A percentile compares a stretch with the other conserved stretches of the same genome.
phyloP scores from a whole-genome alignment of 2,113 vertebrate genomes.

The Beaufortia kweichowensis region DNA sequence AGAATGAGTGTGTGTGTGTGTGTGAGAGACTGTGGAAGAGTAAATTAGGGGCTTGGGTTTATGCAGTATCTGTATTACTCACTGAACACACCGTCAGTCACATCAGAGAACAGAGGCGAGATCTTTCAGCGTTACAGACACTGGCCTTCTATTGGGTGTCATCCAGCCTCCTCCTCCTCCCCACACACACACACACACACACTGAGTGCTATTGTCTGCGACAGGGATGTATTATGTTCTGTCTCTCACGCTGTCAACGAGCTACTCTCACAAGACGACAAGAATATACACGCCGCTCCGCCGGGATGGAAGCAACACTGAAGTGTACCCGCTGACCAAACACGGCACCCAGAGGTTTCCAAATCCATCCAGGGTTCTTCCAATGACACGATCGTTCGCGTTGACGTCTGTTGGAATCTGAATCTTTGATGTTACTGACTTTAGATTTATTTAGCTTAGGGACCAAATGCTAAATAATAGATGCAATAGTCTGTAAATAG shows the following conservation, averaged over 20 bases:
- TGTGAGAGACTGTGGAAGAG: background rate
- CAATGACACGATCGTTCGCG: background rate
- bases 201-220: constrained; percentile 38
- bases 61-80: constrained; percentile 20
- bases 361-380: background rate
- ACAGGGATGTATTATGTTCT: constrained; percentile 37
- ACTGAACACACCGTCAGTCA: constrained; percentile 17
- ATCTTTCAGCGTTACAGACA: constrained; percentile 40
- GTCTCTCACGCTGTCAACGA: constrained; percentile 39
- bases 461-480: constrained; percentile 69
- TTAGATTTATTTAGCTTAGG: constrained; percentile 69
- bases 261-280: constrained; percentile 26
- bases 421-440: constrained; percentile 64
- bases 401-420: constrained; percentile 1
- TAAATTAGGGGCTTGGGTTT: constrained; percentile 27
- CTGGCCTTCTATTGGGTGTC: constrained; percentile 49
- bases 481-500: constrained; percentile 69
- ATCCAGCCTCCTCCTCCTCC: constrained; percentile 38
- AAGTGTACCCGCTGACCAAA: background rate
- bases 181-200: constrained; percentile 34
- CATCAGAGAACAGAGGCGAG: constrained; percentile 24
- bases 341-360: background rate
- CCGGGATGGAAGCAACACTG: background rate
- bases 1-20: background rate
- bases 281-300: constrained; percentile 3